Evolutionary conservation across 2,888 invertebrate species (phyloP), one percentile per base, ranked within the genome.

Genomic region (Sarcophaga subvicina): DNA sequence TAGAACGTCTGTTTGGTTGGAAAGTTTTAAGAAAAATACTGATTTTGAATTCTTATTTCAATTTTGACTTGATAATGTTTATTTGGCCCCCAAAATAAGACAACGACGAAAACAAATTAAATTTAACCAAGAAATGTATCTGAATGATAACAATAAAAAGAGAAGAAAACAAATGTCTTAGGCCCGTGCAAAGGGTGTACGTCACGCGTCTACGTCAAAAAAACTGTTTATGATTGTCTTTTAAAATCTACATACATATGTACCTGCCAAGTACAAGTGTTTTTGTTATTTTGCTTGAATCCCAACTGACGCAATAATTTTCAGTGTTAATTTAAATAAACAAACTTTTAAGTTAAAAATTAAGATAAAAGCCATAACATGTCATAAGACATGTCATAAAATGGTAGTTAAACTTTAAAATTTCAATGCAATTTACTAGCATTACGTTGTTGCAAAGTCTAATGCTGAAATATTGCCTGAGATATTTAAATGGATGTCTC

Each of bases 1-100:
- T 54, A 66, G 4, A 25, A 80, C 86, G 86, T 86, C 84, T 79
- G 71, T 60, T 76, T 47, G 12, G 66, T 70, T 78, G 27, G 27
- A 75, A 67, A 63, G 25, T 5, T 76, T 77, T 59, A 11, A 25
- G 25, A 17, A 66, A 70, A 76, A 78, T 80, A 66, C 1, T 64
- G 8, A 37, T 37, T 37, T 37, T 0, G 3, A 27, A 14, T 37
- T 37, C 8, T 20, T 6, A 12, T 37, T 45, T 75, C 22, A 27
- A 14, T 64, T 37, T 37, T 37, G 10, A 37, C 10, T 37, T 2
- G 37, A 8, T 8, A 37, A 37, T 37, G 37, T 37, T 37, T 77
- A 17, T 66, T 6, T 17, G 47, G 11, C 37, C 37, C 10, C 37
- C 37, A 37, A 37, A 22, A 12, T 6, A 62, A 17, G 20, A 67